phyloP scores from a whole-genome alignment of 2,797 vertebrate species.

The Brachyrhaphis roseni region DNA sequence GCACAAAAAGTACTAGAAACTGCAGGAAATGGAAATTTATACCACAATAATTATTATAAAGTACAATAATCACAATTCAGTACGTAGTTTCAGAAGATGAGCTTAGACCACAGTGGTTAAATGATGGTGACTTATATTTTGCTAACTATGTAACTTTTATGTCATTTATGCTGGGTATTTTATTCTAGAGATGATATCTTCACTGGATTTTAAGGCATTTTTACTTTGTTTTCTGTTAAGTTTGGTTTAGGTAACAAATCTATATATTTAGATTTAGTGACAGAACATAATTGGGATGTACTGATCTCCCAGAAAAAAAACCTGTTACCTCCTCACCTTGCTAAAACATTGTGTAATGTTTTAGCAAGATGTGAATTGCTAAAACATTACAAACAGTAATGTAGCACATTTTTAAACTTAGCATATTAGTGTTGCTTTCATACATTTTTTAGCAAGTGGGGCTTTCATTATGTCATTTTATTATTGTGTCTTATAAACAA shows the following conservation, averaged over 20 bases:
- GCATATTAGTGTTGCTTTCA: neutral
- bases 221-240: neutral
- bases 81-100: neutral
- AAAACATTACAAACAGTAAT: too few relatives aligned
- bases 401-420: neutral
- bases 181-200: neutral
- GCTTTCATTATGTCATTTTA: neutral
- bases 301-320: neutral
- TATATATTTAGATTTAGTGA: neutral
- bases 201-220: neutral
- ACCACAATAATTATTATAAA: neutral
- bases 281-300: neutral
- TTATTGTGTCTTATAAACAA: neutral
- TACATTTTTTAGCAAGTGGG: neutral
- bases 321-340: neutral
- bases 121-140: neutral
- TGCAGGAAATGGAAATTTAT: neutral
- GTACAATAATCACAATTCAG: neutral
- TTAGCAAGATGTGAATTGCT: too few relatives aligned
- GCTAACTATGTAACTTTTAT: neutral
- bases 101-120: neutral
- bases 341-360: neutral
- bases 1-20: neutral
- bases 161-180: neutral
- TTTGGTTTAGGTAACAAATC: neutral